phyloP scores from a whole-genome alignment of 2,888 invertebrate genomes.

The Chrysomela aeneicollis region DNA sequence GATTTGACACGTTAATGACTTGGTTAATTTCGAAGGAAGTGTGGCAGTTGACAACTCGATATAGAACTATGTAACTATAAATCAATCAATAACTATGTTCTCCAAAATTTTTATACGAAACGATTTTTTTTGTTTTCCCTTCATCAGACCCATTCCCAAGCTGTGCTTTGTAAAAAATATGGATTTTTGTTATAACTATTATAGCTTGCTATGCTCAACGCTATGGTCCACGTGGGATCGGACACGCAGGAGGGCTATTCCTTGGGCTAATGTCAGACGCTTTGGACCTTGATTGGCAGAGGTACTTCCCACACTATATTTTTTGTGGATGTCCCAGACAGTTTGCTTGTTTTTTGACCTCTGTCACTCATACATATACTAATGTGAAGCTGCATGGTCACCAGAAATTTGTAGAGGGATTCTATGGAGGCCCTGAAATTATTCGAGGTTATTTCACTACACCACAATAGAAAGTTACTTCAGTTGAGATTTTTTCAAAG shows the following conservation, averaged over 20 bases:
- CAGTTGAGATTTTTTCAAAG: too few species aligned
- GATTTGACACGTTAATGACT: too few species aligned
- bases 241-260: conserved; percentile 88
- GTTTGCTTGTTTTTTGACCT: conserved; percentile 27
- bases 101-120: not conserved
- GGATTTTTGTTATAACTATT: conserved; percentile 50
- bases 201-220: conserved; percentile 95
- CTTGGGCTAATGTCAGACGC: conserved; percentile 86
- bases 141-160: conserved; percentile 6
- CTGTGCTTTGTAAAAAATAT: conserved; percentile 25
- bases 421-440: too few species aligned
- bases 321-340: conserved; percentile 28
- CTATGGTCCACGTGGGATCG: conserved; percentile 94
- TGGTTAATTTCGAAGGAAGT: too few species aligned
- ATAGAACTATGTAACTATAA: too few species aligned
- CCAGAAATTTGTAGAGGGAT: too few species aligned
- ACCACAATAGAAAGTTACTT: not conserved
- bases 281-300: conserved; percentile 79
- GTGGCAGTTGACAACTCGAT: too few species aligned
- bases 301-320: conserved; percentile 62
- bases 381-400: not conserved
- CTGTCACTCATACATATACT: conserved; percentile 35
- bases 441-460: too few species aligned
- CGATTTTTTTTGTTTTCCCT: not conserved
- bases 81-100: too few species aligned